Evolutionary conservation across 1,140 invertebrate genomes (phyloP), one percentile per base, ranked within the genome.

Genomic region (Calephelis virginiensis): DNA sequence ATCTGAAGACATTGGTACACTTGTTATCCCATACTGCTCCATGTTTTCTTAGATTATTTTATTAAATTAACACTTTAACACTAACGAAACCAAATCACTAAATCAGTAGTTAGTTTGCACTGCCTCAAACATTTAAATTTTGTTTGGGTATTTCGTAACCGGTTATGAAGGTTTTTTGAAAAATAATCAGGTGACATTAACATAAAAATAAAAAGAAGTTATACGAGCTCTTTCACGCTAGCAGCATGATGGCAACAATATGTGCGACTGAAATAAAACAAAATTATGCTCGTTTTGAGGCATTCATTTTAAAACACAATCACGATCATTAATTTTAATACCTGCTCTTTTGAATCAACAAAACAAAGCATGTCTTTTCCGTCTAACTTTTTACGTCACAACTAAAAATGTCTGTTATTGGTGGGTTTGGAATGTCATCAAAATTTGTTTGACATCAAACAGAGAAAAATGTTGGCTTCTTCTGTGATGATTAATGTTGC

Each of bases 151-250:
- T 59, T 59, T n/a, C 40, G 28, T 8, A 37, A 59, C 53, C 53
- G 28, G 53, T 59, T 59, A 12, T 59, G 53, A 59, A 59, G 53
- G 11, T 38, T 59, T 56, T 38, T 38, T 38, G 53, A 59, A 59
- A 6, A 59, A 59, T 12, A 37, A 59, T 59, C 53, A 59, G 28
- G 53, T 59, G 53, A 59, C 17, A 38, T 59, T 59, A 10, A 17
- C 53, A 59, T 59, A 59, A 59, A 59, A 38, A 37, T 59, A 38
- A 59, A 59, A 59, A 12, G 8, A 28, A 59, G 12, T 59, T 59
- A 59, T 59, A 59, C 28, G 53, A 59, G 53, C 53, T 59, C 53
- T 59, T 59, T 59, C 53, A 59, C 53, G 53, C 53, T 59, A 59
- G 53, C 53, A n/a, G 12, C 53, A 38, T 59, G 28, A 59, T 59